Conservation (phyloP, 2,113 vertebrate genomes). For the Xiphias gladius region DNA sequence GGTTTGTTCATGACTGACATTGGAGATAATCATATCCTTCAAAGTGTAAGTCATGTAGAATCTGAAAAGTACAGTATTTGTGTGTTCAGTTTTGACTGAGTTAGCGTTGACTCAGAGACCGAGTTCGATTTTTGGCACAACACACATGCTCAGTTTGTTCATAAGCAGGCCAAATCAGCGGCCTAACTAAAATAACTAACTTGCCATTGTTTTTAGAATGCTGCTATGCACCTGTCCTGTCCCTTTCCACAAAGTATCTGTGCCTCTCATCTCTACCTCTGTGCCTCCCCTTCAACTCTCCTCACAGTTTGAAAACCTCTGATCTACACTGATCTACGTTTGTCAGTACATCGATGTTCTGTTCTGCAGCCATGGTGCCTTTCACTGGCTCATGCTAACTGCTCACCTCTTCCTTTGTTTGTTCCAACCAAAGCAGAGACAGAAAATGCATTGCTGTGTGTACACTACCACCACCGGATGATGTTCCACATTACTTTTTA, state of each 20-base stretch:
- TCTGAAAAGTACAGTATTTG: background rate
- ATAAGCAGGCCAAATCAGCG: background rate
- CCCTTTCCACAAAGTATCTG: background rate
- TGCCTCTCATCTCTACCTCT: background rate
- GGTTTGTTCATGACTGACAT: no score
- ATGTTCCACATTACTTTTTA: constrained; percentile 15
- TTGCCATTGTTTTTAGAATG: background rate
- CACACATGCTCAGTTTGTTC: no score
- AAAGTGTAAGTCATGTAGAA: background rate
- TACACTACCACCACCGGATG: background rate
- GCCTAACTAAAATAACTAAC: background rate
- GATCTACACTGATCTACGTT: background rate
- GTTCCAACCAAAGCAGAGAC: background rate
- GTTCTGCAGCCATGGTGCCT: background rate
- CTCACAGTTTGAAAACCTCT: background rate
- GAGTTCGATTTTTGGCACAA: no score
- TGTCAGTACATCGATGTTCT: background rate
- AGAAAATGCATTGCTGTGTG: background rate
- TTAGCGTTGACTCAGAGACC: background rate
- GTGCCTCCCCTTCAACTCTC: background rate
- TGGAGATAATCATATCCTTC: background rate
- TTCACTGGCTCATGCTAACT: background rate
- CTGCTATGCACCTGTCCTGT: background rate
- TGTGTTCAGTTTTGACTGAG: background rate
- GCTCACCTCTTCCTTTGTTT: background rate